These are phyloP conservation scores for Dendrocincla tyrannina DNA, from an alignment of 2,797 vertebrate genomes.

Conservation along the genomic window DNA sequence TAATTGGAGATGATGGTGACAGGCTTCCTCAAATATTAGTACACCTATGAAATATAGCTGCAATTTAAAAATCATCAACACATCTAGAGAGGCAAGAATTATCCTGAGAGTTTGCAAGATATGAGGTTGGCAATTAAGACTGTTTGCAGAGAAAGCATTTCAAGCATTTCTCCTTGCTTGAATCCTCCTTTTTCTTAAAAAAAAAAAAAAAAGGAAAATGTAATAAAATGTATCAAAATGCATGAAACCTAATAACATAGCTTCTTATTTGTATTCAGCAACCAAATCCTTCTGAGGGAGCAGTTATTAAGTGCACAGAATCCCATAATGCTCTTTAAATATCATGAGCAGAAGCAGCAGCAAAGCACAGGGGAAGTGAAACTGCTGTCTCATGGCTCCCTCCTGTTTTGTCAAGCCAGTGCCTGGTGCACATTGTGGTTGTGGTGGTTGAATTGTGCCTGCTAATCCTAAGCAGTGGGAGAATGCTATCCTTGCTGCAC, in stretches of 20 bases:
- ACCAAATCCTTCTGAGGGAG: slow-evolving; percentile 22
- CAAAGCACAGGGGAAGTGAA: neutral
- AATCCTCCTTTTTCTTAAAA: neutral
- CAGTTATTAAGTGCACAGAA: slow-evolving; percentile 36
- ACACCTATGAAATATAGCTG: neutral
- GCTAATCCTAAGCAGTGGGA: neutral
- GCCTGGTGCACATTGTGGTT: accelerated
- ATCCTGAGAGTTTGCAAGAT: neutral
- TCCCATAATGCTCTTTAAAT: slow-evolving; percentile 66
- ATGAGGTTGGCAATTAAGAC: neutral
- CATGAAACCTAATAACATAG: neutral
- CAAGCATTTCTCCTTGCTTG: neutral
- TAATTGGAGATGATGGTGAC: neutral
- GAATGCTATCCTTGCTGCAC: neutral
- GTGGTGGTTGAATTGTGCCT: neutral
- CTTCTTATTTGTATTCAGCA: slow-evolving; percentile 49
- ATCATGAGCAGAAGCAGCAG: slow-evolving; percentile 24
- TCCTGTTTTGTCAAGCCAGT: neutral
- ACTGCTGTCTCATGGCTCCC: slow-evolving; percentile 34
- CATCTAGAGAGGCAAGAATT: neutral
- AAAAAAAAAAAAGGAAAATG: neutral
- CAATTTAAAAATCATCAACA: slow-evolving; percentile 9
- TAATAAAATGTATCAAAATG: slow-evolving; percentile 50
- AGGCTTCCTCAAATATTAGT: neutral
- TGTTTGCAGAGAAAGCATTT: neutral